Percentiles rank a stretch among this genome's conserved stretches.
Conservation (phyloP, 2,888 invertebrate species). For the Gortyna flavago region DNA sequence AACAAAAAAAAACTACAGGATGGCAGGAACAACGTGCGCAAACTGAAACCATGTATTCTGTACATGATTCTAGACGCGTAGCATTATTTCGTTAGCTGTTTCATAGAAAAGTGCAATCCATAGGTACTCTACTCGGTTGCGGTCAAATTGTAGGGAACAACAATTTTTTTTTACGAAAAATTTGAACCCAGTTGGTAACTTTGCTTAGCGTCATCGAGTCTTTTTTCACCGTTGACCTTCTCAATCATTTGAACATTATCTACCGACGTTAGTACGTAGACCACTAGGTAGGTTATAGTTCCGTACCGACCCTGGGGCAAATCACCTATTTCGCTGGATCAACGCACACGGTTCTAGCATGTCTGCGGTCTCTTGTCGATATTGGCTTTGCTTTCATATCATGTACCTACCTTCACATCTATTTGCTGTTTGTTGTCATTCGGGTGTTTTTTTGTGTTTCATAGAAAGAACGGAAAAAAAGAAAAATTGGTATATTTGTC, state of each 20-base stretch:
- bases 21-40: no score
- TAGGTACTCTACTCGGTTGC: no score
- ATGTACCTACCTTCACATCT: neutral
- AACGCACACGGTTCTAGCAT: conserved; percentile 54
- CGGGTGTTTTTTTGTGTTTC: neutral
- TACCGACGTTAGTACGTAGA: neutral
- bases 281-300: conserved; percentile 44
- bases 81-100: no score
- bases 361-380: conserved; percentile 57
- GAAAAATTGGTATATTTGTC: neutral
- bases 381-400: conserved; percentile 43
- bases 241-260: neutral
- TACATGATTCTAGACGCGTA: no score
- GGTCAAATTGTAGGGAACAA: no score
- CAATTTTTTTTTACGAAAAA: no score
- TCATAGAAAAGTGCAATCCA: no score
- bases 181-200: no score
- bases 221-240: neutral
- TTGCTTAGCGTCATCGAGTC: neutral
- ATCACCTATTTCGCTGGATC: conserved; percentile 57
- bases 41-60: no score
- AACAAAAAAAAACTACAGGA: neutral
- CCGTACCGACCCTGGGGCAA: conserved; percentile 51
- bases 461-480: neutral
- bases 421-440: neutral